These are phyloP conservation scores for Chondrosia reniformis DNA, from an alignment of 37 sponge, comb jelly and placozoan species.

Conservation along the genomic window DNA sequence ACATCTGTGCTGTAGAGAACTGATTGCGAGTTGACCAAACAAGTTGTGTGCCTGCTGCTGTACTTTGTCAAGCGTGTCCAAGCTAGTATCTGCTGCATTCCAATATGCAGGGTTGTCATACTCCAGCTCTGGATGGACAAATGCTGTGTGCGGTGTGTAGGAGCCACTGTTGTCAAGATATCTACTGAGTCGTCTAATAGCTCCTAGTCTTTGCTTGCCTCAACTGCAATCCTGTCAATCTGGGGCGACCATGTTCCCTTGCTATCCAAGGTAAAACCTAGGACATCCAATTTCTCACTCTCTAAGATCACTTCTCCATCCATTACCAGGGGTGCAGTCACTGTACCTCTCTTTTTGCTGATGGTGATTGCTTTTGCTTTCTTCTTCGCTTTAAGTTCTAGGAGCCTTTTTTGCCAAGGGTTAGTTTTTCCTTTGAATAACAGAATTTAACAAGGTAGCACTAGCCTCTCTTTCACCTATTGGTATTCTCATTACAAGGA, in stretches of 20 bases:
- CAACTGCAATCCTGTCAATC: neutral
- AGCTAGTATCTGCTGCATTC: neutral
- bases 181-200: neutral
- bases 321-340: slow-evolving; percentile 1
- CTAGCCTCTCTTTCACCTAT: neutral
- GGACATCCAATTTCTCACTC: neutral
- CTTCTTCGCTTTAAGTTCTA: neutral
- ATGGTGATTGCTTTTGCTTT: slow-evolving; percentile 14
- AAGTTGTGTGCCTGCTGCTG: neutral
- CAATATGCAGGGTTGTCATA: neutral
- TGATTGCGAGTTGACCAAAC: neutral
- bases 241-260: neutral
- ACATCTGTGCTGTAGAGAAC: neutral
- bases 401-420: neutral
- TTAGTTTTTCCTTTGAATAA: neutral
- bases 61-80: neutral
- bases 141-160: neutral
- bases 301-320: neutral
- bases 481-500: neutral
- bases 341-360: neutral
- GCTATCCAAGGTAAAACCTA: slow-evolving; percentile 7
- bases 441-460: neutral
- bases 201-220: slow-evolving; percentile 11
- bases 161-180: neutral
- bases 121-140: neutral